Conservation (phyloP, 2,888 invertebrate genomes). For the Octodonta nipae region DNA sequence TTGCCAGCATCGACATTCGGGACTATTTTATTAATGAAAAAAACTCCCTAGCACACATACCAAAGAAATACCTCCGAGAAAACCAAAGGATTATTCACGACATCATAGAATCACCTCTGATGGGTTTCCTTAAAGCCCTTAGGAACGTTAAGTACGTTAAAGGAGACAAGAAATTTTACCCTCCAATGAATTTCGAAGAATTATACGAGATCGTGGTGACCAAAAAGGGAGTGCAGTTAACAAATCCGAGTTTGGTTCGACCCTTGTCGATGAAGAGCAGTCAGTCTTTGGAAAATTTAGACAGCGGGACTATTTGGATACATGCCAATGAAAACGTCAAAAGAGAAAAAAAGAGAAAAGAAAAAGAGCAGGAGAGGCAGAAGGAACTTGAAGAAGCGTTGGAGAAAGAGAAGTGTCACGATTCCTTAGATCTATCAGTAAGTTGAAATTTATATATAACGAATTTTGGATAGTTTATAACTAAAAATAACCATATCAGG, state of each 20-base stretch:
- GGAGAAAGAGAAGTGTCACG: constrained; percentile 19
- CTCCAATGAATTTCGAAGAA: constrained; percentile 18
- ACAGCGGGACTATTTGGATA: constrained; percentile 12
- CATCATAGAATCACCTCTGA: constrained; percentile 57
- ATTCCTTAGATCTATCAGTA: constrained; percentile 46
- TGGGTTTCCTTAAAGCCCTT: constrained; percentile 55
- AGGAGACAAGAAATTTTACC: constrained; percentile 18
- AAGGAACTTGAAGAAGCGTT: constrained; percentile 15
- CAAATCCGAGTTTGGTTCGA: not conserved
- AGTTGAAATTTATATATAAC: no score
- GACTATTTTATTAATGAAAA: constrained; percentile 60
- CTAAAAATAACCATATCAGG: no score
- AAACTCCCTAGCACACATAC: constrained; percentile 60
- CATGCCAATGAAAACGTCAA: constrained; percentile 13
- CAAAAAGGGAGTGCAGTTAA: constrained; percentile 5
- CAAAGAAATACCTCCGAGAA: constrained; percentile 46
- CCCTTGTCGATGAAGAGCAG: not conserved
- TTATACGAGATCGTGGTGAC: constrained; percentile 20
- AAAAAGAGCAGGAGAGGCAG: constrained; percentile 10
- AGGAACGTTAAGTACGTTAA: constrained; percentile 49
- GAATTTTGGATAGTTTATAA: no score
- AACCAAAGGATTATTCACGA: constrained; percentile 55
- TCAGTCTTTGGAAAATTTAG: no score
- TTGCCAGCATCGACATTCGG: constrained; percentile 47
- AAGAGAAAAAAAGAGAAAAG: constrained; percentile 11